Base-by-base conservation (phyloP, 2,888 invertebrate species). In the Gastrophysa polygoni region DNA sequence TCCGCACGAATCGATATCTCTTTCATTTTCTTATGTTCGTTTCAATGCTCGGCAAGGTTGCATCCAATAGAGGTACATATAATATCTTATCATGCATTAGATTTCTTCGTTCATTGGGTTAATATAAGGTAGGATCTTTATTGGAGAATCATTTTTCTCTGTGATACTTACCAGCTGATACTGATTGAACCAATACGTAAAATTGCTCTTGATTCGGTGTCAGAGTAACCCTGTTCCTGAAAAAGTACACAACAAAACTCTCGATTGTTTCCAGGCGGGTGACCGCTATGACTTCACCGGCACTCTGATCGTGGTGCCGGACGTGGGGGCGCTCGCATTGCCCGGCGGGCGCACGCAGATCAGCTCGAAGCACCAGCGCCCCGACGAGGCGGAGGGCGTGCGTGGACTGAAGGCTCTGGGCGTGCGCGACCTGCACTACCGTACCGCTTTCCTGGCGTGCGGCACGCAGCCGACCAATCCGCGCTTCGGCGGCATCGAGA, bases 271-370 rank as follows among this genome's bases (percentile, higher is more conserved):
- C 10, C 68, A 87, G 85, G 90, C 90, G 28, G 90, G 90, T 14
- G 90, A 90, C 76, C 86, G 90, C 14, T 96, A 95, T 76, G 96
- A 97, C 79, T 96, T 98, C 79, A 96, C 94, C 0, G 98, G 98
- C 14, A 93, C 97, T 0, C 84, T 99, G 14, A 97, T 99, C 76
- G 98, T 98, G 1, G 95, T 99, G 0, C 99, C 99, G 0, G 98
- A 99, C 82, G 93, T 99, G 0, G 91, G 93, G 0, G 91, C 91
- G 0, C 80, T 99, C 46, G 88, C 93, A 5, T 80, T 92, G 68
- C 95, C 98, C 0, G 97, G 96, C 1, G 91, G 93, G 0, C 89
- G 90, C 76, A 90, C 95, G 0, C 97, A 98, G 79, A 85, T 89
- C 2, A 88, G 89, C 0, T 88, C 92, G 0, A 85, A 91, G 11